Evolutionary conservation across 2,113 vertebrate genomes (phyloP).

Genomic region (Muntiacus reevesi): DNA sequence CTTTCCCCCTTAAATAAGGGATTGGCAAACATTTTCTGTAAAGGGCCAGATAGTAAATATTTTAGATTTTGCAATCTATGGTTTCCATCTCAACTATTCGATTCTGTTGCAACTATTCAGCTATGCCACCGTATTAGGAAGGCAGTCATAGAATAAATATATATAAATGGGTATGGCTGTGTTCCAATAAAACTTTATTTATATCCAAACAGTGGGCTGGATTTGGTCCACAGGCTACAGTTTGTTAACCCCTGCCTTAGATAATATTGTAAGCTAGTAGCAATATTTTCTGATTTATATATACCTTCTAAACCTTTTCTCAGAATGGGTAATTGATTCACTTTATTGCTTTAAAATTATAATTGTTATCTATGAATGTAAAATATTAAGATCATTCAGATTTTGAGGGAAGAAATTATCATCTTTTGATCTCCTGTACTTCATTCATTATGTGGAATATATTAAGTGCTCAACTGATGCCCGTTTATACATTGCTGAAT

Average conservation of each 20-base stretch:
- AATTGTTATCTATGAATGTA: background rate
- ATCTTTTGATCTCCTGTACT: background rate
- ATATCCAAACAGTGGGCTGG: background rate
- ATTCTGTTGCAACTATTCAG: background rate
- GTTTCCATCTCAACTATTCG: background rate
- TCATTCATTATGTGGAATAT: background rate
- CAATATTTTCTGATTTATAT: background rate
- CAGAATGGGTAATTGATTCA: background rate
- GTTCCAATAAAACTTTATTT: slow-evolving; percentile 15
- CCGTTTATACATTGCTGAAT: background rate
- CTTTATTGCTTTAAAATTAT: background rate
- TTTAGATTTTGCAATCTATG: background rate
- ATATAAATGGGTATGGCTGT: background rate
- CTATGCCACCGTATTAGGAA: background rate
- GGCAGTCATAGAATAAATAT: background rate
- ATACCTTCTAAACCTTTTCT: background rate
- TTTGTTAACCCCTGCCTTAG: background rate
- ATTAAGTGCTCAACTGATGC: background rate
- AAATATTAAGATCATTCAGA: background rate
- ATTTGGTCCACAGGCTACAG: background rate
- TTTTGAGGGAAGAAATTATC: background rate
- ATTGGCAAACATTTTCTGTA: background rate
- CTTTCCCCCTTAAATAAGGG: background rate
- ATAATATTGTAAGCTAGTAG: background rate
- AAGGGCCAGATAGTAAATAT: background rate